Evolutionary conservation across 1,140 invertebrate genomes (phyloP), one percentile per base, ranked within the genome.

Genomic region (Drosophila funebris): DNA sequence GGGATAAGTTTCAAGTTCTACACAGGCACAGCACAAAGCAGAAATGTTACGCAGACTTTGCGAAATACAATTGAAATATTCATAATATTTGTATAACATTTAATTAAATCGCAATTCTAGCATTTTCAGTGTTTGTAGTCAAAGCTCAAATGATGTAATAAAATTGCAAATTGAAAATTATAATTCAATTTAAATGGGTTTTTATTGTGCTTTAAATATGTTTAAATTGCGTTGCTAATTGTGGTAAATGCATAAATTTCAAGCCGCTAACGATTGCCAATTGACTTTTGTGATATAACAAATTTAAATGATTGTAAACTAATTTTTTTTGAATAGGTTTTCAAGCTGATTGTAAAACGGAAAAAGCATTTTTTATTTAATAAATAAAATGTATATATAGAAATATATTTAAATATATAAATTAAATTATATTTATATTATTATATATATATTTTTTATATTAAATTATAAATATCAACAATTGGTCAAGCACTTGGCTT

Each of bases 51-150:
- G 43, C 14, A 54, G 14, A 22, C 16, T 56, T 6, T 24, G 13
- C 31, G 8, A 27, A 31, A 18, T 16, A 53, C 60, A 63, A 63
- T 66, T 66, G 43, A 27, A 57, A 46, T 46, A 27, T 37, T 46
- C 13, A 27, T 16, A 24, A 46, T 37, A 39, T 5, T 20, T 27
- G 29, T 5, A 31, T 48, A 24, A 39, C 31, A 36, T 58, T 58
- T 39, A 58, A 67, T 67, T 48, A 39, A 48, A 58, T 41, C 14
- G 29, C 29, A 20, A 20, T 29, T 22, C 33, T 18, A n/a, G 6
- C n/a, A 54, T 53, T 27, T 41, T 6, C 29, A 24, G 41, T 41
- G 41, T 41, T 14, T 29, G 14, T 13, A 22, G 33, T 11, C 11
- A 22, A 52, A 37, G 7, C 33, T 39, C 1, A 43, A 54, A 60